A percentile compares a stretch with the other conserved stretches of the same genome.
phyloP scores from a whole-genome alignment of 2,113 vertebrate genomes.

The Todiramphus saurophagus region DNA sequence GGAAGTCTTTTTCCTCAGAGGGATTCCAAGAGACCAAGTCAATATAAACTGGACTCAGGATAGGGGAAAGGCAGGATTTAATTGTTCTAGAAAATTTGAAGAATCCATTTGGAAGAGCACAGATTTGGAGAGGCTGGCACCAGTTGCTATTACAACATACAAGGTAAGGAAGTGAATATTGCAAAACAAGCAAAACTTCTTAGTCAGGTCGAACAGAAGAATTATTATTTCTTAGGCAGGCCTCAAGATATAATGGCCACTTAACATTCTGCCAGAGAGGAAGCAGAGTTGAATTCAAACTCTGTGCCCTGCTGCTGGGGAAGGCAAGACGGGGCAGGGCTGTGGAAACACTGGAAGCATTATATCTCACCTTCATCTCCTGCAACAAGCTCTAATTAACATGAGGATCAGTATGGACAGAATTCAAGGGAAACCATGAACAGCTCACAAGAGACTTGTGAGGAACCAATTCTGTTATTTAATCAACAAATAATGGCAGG shows the following conservation, averaged over 20 bases:
- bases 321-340: not conserved
- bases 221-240: not conserved
- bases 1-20: not conserved
- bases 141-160: not conserved
- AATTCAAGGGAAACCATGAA: not conserved
- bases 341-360: not conserved
- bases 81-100: not conserved
- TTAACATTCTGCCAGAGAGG: not conserved
- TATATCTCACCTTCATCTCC: slow-evolving; percentile 6
- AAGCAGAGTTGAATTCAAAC: not conserved
- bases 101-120: not conserved
- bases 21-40: not conserved
- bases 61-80: not conserved
- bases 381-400: not conserved
- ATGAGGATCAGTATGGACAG: not conserved
- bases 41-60: not conserved
- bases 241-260: not conserved
- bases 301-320: not conserved
- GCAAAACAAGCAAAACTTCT: slow-evolving; percentile 10
- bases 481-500: not conserved
- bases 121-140: not conserved
- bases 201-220: not conserved
- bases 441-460: not conserved
- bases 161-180: not conserved
- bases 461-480: not conserved